A percentile compares a stretch with the other conserved stretches of the same genome.
These are phyloP conservation scores for Eulithis testata DNA, from an alignment of 2,888 invertebrate genomes.

Conservation along the genomic window DNA sequence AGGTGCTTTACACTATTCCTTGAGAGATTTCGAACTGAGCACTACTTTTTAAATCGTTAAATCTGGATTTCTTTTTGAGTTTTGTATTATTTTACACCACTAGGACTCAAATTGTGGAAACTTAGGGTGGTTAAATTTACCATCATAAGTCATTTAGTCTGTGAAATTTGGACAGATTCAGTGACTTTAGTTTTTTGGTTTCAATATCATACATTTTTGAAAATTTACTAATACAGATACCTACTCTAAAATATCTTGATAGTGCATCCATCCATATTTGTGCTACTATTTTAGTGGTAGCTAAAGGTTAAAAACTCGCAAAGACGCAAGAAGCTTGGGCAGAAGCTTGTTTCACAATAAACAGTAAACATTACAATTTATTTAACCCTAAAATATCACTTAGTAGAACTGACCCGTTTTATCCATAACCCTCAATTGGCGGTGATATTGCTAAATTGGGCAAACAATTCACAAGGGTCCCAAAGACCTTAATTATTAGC, in stretches of 20 bases:
- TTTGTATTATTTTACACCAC: no score
- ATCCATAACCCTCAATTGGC: constrained; percentile 59
- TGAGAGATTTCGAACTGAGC: not conserved
- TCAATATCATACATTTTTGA: no score
- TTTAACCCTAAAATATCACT: constrained; percentile 57
- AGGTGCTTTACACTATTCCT: constrained; percentile 40
- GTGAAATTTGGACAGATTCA: no score
- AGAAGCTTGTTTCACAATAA: constrained; percentile 5
- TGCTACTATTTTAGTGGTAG: no score
- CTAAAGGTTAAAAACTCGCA: no score
- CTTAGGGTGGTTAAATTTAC: no score
- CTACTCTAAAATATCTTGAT: no score
- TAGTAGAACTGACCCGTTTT: constrained; percentile 61
- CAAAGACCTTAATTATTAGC: constrained; percentile 80
- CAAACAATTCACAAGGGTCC: constrained; percentile 62
- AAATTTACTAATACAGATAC: no score
- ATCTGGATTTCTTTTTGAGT: not conserved
- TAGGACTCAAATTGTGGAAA: no score
- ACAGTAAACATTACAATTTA: constrained; percentile 35
- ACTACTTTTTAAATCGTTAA: not conserved
- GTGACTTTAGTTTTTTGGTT: no score
- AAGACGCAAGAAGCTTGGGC: not conserved
- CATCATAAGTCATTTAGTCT: no score
- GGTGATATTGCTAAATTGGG: constrained; percentile 72
- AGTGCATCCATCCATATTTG: no score